Base-by-base conservation (phyloP, 1,140 invertebrate species). In the Philopotamus ludificatus region DNA sequence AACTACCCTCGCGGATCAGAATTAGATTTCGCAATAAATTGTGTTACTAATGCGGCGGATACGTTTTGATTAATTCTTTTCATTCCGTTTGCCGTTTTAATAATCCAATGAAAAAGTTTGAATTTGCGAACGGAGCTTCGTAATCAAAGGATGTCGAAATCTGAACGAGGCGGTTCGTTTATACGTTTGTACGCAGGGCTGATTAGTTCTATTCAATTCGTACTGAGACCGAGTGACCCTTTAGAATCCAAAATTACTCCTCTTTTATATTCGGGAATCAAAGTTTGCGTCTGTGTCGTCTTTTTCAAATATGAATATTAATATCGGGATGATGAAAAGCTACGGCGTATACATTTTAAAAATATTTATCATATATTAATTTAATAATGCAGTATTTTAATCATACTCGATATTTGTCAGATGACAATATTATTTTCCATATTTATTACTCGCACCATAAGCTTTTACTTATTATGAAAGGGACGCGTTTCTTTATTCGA, bases 191-290 rank as follows among this genome's bases (percentile, higher is more conserved):
- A 64, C 62, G 41, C 42, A 20, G 25, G 12, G 1, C 51, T 70
- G 68, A 70, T 70, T 66, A 70, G 63, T 47, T 60, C 64, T 62
- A 66, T 70, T 70, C 64, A 66, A 42, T 28, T 10, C 25, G n/a
- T 22, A 42, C 20, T 12, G 22, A 50, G 1, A 16, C 26, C 22
- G 20, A 70, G 54, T 70, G 63, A 70, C 68, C 68, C 68, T 60
- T 63, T 64, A 55, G 68, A 70, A 70, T 70, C 50, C 42, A 55
- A 60, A 70, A 66, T 66, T 65, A 66, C 51, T 60, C 49, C 41
- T 51, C 23, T 26, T 16, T 49, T 60, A 47, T 47, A 47, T 47
- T 12, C 18, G 4, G 44, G 18, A 9, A 47, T 47, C 44, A 47
- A 47, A 47, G 18, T 12, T 47, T 47, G 15, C 12, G 28, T n/a